Conservation (phyloP, 2,113 vertebrate species). For the Argyrosomus japonicus region DNA sequence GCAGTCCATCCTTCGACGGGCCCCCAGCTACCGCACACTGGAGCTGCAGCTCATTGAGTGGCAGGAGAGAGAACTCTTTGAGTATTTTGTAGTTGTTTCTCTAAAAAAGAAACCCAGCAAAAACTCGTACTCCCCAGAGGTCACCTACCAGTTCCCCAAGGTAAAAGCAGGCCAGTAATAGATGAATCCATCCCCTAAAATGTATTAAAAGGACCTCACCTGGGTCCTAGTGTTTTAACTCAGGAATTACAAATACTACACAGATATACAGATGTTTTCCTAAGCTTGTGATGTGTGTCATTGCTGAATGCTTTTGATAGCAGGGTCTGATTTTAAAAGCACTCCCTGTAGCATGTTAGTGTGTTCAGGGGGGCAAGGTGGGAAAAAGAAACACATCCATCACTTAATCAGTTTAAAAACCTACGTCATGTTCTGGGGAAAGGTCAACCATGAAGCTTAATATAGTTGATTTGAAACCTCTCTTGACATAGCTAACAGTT, state of each 20-base stretch:
- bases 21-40: slow-evolving; percentile 96
- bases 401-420: not conserved
- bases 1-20: slow-evolving; percentile 94
- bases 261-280: not conserved
- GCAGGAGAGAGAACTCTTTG: slow-evolving; percentile 98
- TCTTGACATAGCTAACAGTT: not conserved
- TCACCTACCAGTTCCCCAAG: slow-evolving; percentile 99
- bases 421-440: not conserved
- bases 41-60: slow-evolving; percentile 98
- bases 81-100: slow-evolving; percentile 98
- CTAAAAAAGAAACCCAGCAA: slow-evolving; percentile 97
- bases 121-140: slow-evolving; percentile 94
- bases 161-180: slow-evolving; percentile 73
- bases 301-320: not conserved
- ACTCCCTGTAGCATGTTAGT: not conserved
- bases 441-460: not conserved
- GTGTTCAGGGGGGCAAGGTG: not conserved
- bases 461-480: not conserved
- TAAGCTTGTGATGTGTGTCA: not conserved
- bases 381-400: not conserved
- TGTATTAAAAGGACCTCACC: not conserved
- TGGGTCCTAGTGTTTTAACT: not conserved
- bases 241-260: slow-evolving; percentile 12
- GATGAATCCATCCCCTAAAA: not conserved
- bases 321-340: slow-evolving; percentile 3